These are phyloP conservation scores for Hippocampus kuda DNA, from an alignment of 2,797 vertebrate species.

Conservation along the genomic window DNA sequence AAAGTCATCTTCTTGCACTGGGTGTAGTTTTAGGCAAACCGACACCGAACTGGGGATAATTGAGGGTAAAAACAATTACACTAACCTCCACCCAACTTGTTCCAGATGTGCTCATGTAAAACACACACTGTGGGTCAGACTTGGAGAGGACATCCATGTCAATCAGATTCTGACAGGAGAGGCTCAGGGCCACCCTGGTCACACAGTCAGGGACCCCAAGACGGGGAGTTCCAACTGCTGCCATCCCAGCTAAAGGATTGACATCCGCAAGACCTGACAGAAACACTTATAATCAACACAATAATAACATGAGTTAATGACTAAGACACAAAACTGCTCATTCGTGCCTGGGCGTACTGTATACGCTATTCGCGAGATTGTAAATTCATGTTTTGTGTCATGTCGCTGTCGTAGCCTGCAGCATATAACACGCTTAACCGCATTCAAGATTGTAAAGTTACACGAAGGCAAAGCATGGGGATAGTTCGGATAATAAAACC, in stretches of 20 bases:
- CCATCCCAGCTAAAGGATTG: conserved; percentile 29
- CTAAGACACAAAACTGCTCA: no score
- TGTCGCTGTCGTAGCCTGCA: background rate
- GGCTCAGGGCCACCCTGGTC: conserved; percentile 73
- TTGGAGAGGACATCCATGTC: conserved; percentile 83
- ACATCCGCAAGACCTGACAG: conserved; percentile 6
- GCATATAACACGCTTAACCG: no score
- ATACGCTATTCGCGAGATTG: background rate
- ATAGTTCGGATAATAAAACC: background rate
- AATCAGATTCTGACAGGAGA: conserved; percentile 80
- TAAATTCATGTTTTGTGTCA: background rate
- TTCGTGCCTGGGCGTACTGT: background rate
- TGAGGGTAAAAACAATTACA: background rate
- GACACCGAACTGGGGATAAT: background rate
- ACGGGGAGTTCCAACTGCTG: conserved; percentile 16
- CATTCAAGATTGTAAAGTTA: no score
- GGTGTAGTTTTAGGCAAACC: background rate
- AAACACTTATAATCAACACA: background rate
- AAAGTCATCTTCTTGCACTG: background rate
- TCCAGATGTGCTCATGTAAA: conserved; percentile 65
- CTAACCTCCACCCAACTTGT: conserved; percentile 87
- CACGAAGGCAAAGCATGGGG: background rate
- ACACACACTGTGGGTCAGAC: conserved; percentile 84
- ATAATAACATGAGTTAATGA: background rate
- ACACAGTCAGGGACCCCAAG: conserved; percentile 66